Evolutionary conservation across 2,113 vertebrate species (phyloP).

Genomic region (Scatophagus argus): DNA sequence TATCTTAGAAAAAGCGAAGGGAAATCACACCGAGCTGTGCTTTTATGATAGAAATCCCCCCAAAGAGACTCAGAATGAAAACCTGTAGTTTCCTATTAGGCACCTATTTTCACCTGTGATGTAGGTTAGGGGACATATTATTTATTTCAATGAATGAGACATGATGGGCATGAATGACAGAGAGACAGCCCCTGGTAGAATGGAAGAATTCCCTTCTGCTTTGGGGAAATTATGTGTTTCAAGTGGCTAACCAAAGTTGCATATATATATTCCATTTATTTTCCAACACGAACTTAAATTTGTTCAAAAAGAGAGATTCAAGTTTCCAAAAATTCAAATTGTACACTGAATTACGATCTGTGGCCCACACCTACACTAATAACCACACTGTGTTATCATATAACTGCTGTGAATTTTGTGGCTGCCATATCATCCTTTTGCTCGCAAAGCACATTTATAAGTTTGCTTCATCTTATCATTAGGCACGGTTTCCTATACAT

Average conservation of each 20-base stretch:
- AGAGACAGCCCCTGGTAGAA: constrained; percentile 40
- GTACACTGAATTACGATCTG: background rate
- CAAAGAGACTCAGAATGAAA: constrained; percentile 81
- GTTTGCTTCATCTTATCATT: background rate
- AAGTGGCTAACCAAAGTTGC: constrained; percentile 48
- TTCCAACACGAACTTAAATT: background rate
- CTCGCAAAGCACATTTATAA: background rate
- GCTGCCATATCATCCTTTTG: background rate
- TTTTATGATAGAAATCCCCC: constrained; percentile 84
- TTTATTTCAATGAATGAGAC: constrained; percentile 73
- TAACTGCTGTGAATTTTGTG: background rate
- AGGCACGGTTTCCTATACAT: background rate
- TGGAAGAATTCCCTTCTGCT: constrained; percentile 73
- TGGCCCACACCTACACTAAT: background rate
- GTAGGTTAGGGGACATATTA: constrained; percentile 53
- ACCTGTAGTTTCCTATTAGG: constrained; percentile 83
- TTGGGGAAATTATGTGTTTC: constrained; percentile 67
- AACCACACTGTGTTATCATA: constrained; percentile 12
- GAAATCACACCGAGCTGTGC: constrained; percentile 82
- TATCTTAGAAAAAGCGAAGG: constrained; percentile 76
- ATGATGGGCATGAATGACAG: constrained; percentile 65
- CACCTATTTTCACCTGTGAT: constrained; percentile 70
- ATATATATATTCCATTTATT: constrained; percentile 19
- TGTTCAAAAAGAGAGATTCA: background rate
- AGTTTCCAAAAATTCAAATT: background rate